Base-by-base conservation (phyloP, 2,113 vertebrate species). In the Numenius arquata region DNA sequence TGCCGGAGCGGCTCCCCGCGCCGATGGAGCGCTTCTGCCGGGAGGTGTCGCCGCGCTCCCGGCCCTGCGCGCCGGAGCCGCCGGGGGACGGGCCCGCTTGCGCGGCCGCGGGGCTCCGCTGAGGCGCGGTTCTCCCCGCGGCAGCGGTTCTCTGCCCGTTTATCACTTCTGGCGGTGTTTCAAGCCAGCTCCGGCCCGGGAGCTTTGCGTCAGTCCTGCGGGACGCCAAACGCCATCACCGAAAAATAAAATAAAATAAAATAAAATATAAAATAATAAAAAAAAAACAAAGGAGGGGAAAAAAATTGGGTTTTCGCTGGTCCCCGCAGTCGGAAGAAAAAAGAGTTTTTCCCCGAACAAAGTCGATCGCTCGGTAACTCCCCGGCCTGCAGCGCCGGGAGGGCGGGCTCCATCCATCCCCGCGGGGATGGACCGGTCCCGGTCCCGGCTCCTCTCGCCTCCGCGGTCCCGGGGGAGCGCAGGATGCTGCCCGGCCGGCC, bases 11-110 rank as follows among this genome's bases (percentile, higher is more conserved):
- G 92, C 47, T 85, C 84, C 73, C 84, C 41, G 89, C 65, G 90
- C 89, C 96, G 93, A 90, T 96, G 97, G 96, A 36, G 18, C 77
- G 91, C 84, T 97, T 77, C 52, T 36, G 93, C 96, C 98, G 96
- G 97, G 97, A 98, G 98, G 97, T 98, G 98, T 98, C 98, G 97
- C 97, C 96, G 94, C 98, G 97, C 86, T 88, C 95, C 93, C 93
- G 84, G 96, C 95, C 96, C 97, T 98, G 75, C 75, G 25, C 76
- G 19, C 25, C n/a, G 36, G 77, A 36, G 73, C 80, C 30, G 55
- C 66, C 65, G 52, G 63, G 81, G 32, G 67, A 22, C 32, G 8
- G 56, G 12, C 22, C 8, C 7, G 8, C 23, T 23, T 23, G n/a
- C 26, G 26, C 10, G 16, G 21, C 30, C 55, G 40, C 34, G 65